Conservation (phyloP, 1,140 invertebrate species). For the Stratiolaelaps scimitus region DNA sequence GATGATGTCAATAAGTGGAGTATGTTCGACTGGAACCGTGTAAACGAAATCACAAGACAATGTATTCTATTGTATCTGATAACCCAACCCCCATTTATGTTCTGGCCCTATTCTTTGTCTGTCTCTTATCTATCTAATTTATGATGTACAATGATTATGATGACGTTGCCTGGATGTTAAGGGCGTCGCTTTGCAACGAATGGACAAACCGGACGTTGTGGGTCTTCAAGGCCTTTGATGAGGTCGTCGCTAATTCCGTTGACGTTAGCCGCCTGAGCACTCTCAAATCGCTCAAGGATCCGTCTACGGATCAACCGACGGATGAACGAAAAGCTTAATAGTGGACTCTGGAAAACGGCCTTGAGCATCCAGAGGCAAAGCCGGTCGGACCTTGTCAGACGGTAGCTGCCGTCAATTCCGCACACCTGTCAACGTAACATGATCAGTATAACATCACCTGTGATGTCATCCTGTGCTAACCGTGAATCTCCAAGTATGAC, state of each 20-base stretch:
- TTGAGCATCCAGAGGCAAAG: conserved; percentile 14
- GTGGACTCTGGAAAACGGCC: neutral
- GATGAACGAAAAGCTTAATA: neutral
- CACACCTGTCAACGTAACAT: neutral
- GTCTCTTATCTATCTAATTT: too few relatives aligned
- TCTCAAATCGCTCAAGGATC: conserved; percentile 13
- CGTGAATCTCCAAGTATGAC: too few relatives aligned
- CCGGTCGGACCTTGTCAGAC: neutral
- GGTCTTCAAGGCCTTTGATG: neutral
- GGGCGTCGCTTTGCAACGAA: neutral
- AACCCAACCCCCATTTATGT: too few relatives aligned
- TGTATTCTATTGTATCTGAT: too few relatives aligned
- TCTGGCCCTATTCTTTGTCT: too few relatives aligned
- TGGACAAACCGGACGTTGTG: neutral
- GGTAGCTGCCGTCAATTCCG: neutral
- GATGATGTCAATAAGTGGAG: too few relatives aligned
- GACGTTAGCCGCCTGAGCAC: neutral
- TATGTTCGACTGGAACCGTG: too few relatives aligned
- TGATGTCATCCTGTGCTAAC: too few relatives aligned
- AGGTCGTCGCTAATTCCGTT: neutral
- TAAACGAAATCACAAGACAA: too few relatives aligned
- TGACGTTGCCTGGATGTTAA: too few relatives aligned
- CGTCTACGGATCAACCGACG: conserved; percentile 9
- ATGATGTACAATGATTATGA: too few relatives aligned
- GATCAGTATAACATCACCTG: too few relatives aligned